Base-by-base conservation (phyloP, 2,888 invertebrate genomes). In the Agrotis clavis region DNA sequence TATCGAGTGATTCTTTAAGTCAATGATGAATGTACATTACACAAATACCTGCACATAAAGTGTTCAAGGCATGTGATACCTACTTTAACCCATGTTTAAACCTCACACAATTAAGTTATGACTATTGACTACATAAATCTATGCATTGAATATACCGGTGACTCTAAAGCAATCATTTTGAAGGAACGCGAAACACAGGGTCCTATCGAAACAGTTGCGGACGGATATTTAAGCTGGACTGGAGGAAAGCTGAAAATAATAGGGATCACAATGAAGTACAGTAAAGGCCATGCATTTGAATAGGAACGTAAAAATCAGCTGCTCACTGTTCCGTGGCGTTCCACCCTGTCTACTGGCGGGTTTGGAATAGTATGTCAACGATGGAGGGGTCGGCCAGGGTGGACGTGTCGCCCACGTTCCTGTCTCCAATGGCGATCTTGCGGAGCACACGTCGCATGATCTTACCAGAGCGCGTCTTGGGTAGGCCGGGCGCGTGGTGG, bases 381-480 rank as follows among this genome's bases (percentile, higher is more conserved):
- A 99, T 98, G n/a, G 97, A 95, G 85, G 98, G 98, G 90, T 99
- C 99, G 45, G 99, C 99, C 84, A 99, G 95, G 0, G 99, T 99
- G 60, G 99, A 98, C 2, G 97, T 98, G 94, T 99, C 99, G 5
- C 99, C 99, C 54, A 99, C 97, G 84, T 99, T 97, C 61, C 95
- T 96, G 90, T 99, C 99, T 53, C 98, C 98, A 3, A 98, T 95
- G 0, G 99, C 99, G 18, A 99, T 98, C 95, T 99, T 99, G 79
- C 99, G 97, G 77, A 99, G 96, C 73, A 99, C 98, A 81, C 99
- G 97, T 76, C 99, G 97, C 99, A 99, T 99, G 77, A 99, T 99
- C 96, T 99, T 99, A 2, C 99, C 99, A 0, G 99, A 99, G 62
- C 99, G 97, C 0, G 99, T 99, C 95, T 99, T 99, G 0, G 99